Evolutionary conservation across 2,797 vertebrate genomes (phyloP).

Genomic region (Lacerta viridis): DNA sequence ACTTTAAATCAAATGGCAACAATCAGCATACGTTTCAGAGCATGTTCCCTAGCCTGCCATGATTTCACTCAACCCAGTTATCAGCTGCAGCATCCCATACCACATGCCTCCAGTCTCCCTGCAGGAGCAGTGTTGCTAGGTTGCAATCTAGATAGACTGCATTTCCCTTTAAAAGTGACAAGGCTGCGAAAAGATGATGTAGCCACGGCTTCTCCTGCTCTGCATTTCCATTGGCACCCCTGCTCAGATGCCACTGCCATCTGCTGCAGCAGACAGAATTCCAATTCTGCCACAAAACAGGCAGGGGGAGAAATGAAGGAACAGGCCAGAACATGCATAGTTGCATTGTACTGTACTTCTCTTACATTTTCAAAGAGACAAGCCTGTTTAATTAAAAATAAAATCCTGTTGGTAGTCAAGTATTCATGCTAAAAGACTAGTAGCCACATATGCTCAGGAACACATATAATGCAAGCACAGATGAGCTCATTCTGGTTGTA

Average conservation of each 20-base stretch:
- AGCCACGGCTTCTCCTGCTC: background rate
- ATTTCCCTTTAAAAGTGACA: background rate
- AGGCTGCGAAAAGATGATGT: background rate
- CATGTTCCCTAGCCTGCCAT: background rate
- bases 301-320: background rate
- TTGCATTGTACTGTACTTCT: background rate
- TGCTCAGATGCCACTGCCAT: background rate
- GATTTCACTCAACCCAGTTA: background rate
- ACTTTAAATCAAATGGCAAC: no score
- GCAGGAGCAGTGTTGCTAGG: background rate
- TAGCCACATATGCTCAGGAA: background rate
- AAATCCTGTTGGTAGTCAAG: background rate
- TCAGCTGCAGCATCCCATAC: background rate
- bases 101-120: background rate
- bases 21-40: background rate
- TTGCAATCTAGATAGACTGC: background rate
- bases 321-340: background rate
- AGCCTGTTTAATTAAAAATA: background rate
- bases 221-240: background rate
- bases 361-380: background rate
- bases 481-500: constrained; percentile 26
- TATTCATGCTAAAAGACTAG: constrained; percentile 9
- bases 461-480: background rate
- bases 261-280: background rate
- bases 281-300: background rate